Base-by-base conservation (phyloP, 2,113 vertebrate species). In the Athene cunicularia region DNA sequence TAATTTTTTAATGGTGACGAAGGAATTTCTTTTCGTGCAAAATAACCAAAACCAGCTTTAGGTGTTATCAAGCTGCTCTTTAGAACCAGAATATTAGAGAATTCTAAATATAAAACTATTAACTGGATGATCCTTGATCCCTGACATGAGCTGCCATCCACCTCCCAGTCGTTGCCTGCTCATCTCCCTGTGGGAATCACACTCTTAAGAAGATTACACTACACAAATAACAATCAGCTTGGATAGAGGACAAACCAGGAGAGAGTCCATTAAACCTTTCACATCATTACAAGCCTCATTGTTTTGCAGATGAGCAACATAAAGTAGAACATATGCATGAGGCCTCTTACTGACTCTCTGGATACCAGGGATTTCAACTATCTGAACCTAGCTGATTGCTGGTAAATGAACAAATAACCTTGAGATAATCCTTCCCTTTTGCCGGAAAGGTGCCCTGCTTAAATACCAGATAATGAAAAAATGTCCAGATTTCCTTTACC, bases 301-400 rank as follows among this genome's bases (percentile, higher is more conserved):
- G 98, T 99, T 98, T 98, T 98, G 98, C 98, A 99, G 98, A 99
- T 99, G 98, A 98, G 98, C 52, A 97, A 98, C 97, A 98, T 96
- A 97, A 98, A 98, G 97, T 96, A 96, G 97, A 98, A 98, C 98
- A 98, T 98, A 98, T 98, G 94, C 91, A 73, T 49, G 89, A 97
- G 93, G 91, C 90, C 93, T 97, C 95, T 98, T 93, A 95, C 90
- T 83, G 97, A 80, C 94, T 97, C 95, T 97, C 95, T 96, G 93
- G 96, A 94, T 96, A 97, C 76, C 28, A 71, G 81, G 64, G 93
- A 97, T 98, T 98, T 98, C 96, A 95, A 66, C 94, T 93, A 79
- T 75, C 73, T 95, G 94, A 97, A 96, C 97, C 88, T 91, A 53
- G 90, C 56, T 98, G 95, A 97, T 98, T 95, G 96, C 80, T 95